Evolutionary conservation across 2,113 vertebrate species (phyloP).

Genomic region (Pampusana beccarii): DNA sequence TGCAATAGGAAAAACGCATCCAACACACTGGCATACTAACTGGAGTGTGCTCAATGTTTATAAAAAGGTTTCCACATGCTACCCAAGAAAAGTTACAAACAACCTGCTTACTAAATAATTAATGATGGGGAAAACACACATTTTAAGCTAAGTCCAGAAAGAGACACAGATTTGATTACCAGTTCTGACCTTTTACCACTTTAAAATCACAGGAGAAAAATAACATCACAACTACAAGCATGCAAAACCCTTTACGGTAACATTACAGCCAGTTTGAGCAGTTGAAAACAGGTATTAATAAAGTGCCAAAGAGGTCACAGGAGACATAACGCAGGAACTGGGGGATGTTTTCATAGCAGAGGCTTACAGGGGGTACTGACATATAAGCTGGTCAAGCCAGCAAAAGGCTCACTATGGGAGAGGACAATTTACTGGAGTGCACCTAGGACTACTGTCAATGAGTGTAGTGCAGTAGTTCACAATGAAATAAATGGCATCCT

Average conservation of each 20-base stretch:
- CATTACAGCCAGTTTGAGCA: neutral
- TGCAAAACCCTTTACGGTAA: neutral
- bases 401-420: neutral
- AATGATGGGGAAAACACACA: neutral
- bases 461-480: neutral
- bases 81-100: neutral
- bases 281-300: neutral
- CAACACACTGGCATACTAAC: neutral
- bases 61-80: neutral
- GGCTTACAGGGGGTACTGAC: neutral
- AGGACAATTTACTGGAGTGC: neutral
- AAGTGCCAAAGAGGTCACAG: neutral
- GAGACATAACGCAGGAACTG: neutral
- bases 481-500: neutral
- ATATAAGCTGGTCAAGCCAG: neutral
- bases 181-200: neutral
- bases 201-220: neutral
- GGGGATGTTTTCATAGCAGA: neutral
- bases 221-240: neutral
- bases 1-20: neutral
- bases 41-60: neutral
- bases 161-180: neutral
- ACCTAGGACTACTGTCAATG: neutral
- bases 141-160: neutral
- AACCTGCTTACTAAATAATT: neutral